Evolutionary conservation across 2,888 invertebrate genomes (phyloP), one percentile per base, ranked within the genome.

Genomic region (Tubulanus polymorphus): DNA sequence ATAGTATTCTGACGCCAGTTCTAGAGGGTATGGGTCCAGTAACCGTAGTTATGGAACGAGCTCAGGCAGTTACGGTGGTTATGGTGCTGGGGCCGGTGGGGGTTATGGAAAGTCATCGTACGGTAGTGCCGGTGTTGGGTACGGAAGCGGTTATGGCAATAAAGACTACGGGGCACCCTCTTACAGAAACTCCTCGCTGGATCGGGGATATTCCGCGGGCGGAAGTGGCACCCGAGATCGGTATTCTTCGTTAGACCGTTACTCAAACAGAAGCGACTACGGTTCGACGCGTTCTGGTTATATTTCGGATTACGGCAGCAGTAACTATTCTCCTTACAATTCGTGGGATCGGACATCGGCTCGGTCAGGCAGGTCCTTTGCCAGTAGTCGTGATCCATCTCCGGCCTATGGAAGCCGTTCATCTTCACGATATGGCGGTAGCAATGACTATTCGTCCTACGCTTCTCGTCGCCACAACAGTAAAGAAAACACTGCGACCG

Each of bases 241-340:
- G 32, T 64, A 63, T 48, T 58, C 62, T n/a, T 60, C 61, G 1
- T 51, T 62, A 32, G 71, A 73, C 53, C 64, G 69, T 25, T 68
- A 67, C 56, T 51, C 51, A 5, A 41, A 26, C 26, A 37, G 32
- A 15, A 41, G 51, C 41, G 51, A 51, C 29, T 41, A 51, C 25
- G 41, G 51, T 12, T 61, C 65, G 27, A 66, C 61, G 46, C 62
- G 65, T 37, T 69, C 70, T 25, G 73, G 73, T 26, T 72, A 73
- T 61, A 62, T 72, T 59, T 73, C 73, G 5, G 73, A 73, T 61
- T 72, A 68, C 57, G 73, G 72, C 18, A 70, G 71, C 1, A 69
- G 72, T 56, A 64, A 59, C 32, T 63, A 66, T 15, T 68, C 70
- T 10, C 61, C 68, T 8, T 70, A 69, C 56, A 64, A 64, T 45